Conservation (phyloP, 2,113 vertebrate species). For the Pampusana beccarii region DNA sequence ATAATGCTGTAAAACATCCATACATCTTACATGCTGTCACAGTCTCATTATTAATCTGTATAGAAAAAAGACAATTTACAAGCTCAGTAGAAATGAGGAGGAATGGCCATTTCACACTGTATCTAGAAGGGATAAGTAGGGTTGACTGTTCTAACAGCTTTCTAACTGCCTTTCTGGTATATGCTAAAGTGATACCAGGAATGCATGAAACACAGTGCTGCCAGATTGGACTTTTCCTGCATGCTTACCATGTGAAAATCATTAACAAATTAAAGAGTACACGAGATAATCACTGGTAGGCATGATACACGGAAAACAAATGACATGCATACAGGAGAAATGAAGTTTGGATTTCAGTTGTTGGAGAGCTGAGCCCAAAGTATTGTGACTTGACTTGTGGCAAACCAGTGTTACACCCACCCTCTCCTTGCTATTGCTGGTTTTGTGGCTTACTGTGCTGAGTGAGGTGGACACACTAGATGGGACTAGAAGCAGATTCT, state of each 20-base stretch:
- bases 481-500: background rate
- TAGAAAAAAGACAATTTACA: background rate
- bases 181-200: background rate
- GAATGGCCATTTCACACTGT: background rate
- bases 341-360: background rate
- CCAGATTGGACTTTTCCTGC: background rate
- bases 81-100: background rate
- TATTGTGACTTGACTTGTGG: background rate
- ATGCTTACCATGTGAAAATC: background rate
- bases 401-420: accelerated
- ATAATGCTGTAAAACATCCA: background rate
- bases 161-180: background rate
- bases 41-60: background rate
- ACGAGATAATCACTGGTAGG: background rate
- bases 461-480: background rate
- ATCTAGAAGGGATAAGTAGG: background rate
- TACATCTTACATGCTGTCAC: background rate
- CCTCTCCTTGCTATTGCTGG: background rate
- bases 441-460: background rate
- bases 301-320: background rate
- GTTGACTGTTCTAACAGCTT: background rate
- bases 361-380: background rate
- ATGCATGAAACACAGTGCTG: background rate
- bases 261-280: background rate
- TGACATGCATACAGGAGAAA: background rate